Conservation (phyloP, 2,888 invertebrate species). For the Petrolisthes cinctipes region DNA sequence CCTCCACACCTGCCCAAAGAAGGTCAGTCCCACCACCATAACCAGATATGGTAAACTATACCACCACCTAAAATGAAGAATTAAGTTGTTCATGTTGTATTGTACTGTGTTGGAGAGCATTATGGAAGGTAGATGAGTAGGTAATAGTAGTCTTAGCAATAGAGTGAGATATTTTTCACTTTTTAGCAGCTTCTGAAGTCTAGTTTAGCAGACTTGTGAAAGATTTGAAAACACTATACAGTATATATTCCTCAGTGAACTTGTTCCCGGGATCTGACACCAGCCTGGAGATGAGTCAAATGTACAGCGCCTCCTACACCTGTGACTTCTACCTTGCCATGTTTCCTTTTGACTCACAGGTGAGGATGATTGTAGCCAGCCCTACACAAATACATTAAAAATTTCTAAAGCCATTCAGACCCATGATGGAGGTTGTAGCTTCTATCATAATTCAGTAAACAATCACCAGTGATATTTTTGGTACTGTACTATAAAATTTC, state of each 20-base stretch:
- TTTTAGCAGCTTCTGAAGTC: too few species aligned
- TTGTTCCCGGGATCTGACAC: constrained; percentile 56
- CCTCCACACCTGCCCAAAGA: constrained; percentile 42
- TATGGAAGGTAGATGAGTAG: too few species aligned
- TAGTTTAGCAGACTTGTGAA: too few species aligned
- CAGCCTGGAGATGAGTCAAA: constrained; percentile 61
- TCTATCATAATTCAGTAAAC: too few species aligned
- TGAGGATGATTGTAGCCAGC: constrained; percentile 1
- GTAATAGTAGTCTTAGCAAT: too few species aligned
- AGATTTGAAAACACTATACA: too few species aligned
- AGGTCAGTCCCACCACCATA: constrained; percentile 34
- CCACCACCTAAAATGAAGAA: not conserved
- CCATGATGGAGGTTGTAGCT: too few species aligned
- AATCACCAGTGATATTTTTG: not conserved
- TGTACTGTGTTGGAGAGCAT: too few species aligned
- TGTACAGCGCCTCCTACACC: constrained; percentile 56
- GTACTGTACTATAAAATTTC: not conserved
- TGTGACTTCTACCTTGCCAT: constrained; percentile 60
- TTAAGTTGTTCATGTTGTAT: not conserved
- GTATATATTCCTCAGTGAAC: constrained; percentile 36
- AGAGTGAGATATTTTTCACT: too few species aligned
- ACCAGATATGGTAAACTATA: not conserved
- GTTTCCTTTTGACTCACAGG: constrained; percentile 64
- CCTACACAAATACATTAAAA: too few species aligned
- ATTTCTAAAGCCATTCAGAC: too few species aligned